Percentiles rank a stretch among this genome's conserved stretches.
Conservation (phyloP, 2,113 vertebrate genomes). For the Phasianus colchicus region DNA sequence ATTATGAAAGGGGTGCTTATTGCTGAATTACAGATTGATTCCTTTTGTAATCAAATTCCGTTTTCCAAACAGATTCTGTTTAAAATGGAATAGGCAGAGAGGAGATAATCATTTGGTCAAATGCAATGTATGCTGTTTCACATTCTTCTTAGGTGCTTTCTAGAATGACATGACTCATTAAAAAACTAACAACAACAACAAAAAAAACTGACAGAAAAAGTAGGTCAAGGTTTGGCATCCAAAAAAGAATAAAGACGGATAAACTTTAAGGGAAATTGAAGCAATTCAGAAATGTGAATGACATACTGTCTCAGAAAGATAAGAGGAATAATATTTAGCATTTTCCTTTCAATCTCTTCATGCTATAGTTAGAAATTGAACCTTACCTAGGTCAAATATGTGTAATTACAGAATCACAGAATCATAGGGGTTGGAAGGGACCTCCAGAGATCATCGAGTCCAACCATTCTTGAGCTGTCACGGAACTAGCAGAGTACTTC, state of each 20-base stretch:
- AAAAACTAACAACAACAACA: neutral
- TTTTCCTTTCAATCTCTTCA: neutral
- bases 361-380: neutral
- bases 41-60: slow-evolving; percentile 15
- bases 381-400: neutral
- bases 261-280: slow-evolving; percentile 34
- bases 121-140: neutral
- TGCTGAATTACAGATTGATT: slow-evolving; percentile 13
- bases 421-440: too few species aligned
- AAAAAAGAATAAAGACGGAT: slow-evolving; percentile 15
- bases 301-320: neutral
- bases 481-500: neutral
- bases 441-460: too few species aligned
- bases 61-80: slow-evolving; percentile 17
- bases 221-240: slow-evolving; percentile 19
- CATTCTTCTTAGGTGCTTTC: slow-evolving; percentile 9
- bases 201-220: neutral
- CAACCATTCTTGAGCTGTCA: fast-evolving
- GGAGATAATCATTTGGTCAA: neutral
- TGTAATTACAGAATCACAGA: too few species aligned
- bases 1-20: slow-evolving; percentile 44
- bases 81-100: slow-evolving; percentile 4
- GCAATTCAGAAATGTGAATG: slow-evolving; percentile 33
- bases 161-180: neutral
- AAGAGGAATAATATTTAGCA: neutral